A percentile compares a stretch with the other conserved stretches of the same genome.
These are phyloP conservation scores for Solen grandis DNA, from an alignment of 1,140 invertebrate species.

Conservation along the genomic window DNA sequence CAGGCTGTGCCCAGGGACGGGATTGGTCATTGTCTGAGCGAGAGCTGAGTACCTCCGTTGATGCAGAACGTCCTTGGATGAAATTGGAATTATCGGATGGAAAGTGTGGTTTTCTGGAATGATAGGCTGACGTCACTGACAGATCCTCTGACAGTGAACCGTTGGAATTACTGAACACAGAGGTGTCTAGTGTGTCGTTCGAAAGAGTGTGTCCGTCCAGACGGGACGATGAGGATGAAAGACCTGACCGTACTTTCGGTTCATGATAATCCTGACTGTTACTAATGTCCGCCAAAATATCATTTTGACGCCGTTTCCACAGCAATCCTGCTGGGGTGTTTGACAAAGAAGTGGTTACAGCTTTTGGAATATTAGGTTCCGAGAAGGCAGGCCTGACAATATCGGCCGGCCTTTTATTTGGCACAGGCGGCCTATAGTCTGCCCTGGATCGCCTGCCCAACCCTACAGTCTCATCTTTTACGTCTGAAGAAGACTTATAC, in stretches of 20 bases:
- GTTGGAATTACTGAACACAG: constrained; percentile 39
- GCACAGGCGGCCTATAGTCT: constrained; percentile 34
- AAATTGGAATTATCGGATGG: constrained; percentile 46
- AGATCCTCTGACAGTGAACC: constrained; percentile 44
- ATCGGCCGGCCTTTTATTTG: constrained; percentile 30
- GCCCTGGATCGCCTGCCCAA: constrained; percentile 7
- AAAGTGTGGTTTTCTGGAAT: constrained; percentile 49
- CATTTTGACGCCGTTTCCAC: constrained; percentile 66
- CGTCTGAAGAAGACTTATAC: constrained; percentile 10
- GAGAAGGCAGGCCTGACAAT: constrained; percentile 24
- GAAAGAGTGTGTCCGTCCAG: constrained; percentile 31
- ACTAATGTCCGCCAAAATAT: constrained; percentile 48
- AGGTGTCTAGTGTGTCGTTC: constrained; percentile 42
- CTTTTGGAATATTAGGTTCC: constrained; percentile 46
- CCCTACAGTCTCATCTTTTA: neutral
- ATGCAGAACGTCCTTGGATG: constrained; percentile 46
- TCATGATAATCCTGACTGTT: constrained; percentile 37
- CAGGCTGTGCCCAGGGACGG: neutral
- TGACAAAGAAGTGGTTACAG: constrained; percentile 36
- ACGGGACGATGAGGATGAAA: constrained; percentile 22
- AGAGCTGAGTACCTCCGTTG: constrained; percentile 34
- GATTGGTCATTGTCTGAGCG: constrained; percentile 28
- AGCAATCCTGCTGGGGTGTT: constrained; percentile 64
- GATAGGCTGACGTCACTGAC: constrained; percentile 49
- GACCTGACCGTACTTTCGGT: constrained; percentile 1